phyloP scores from a whole-genome alignment of 2,888 invertebrate genomes.

The Melangyna quadrimaculata region DNA sequence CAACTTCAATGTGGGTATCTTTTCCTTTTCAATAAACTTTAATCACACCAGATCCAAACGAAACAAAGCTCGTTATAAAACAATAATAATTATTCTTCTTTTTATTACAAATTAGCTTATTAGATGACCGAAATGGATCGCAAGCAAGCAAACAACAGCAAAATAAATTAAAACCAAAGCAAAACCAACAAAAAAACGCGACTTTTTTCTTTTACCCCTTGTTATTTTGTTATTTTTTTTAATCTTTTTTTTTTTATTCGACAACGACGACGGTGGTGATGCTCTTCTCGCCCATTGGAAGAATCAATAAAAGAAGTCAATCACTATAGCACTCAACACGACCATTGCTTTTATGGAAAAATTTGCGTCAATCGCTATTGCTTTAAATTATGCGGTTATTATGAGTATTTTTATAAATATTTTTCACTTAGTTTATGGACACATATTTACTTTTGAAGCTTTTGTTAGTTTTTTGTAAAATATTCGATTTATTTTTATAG shows the following conservation, averaged over 20 bases:
- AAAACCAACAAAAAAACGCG: conserved; percentile 55
- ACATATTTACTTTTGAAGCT: conserved; percentile 29
- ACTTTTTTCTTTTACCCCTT: conserved; percentile 58
- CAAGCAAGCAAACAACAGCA: conserved; percentile 40
- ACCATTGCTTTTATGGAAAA: conserved; percentile 49
- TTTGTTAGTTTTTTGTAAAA: conserved; percentile 22
- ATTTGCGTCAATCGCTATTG: conserved; percentile 38
- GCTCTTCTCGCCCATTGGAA: conserved; percentile 67
- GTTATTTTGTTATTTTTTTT: conserved; percentile 54
- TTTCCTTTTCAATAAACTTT: conserved; percentile 10
- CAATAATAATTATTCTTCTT: conserved; percentile 32
- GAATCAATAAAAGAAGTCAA: conserved; percentile 72
- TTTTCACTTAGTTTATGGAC: conserved; percentile 32
- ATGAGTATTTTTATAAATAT: conserved; percentile 1
- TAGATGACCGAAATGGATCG: conserved; percentile 42
- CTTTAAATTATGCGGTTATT: conserved; percentile 8
- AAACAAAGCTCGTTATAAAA: conserved; percentile 35
- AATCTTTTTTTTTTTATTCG: conserved; percentile 27
- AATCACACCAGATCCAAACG: conserved; percentile 23
- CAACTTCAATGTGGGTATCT: background rate
- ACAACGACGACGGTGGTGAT: conserved; percentile 44
- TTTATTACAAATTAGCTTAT: conserved; percentile 43
- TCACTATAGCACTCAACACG: conserved; percentile 29
- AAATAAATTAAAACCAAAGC: conserved; percentile 47
- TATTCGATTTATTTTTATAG: conserved; percentile 40